phyloP scores from a whole-genome alignment of 2,113 vertebrate genomes.

The Martes martes region DNA sequence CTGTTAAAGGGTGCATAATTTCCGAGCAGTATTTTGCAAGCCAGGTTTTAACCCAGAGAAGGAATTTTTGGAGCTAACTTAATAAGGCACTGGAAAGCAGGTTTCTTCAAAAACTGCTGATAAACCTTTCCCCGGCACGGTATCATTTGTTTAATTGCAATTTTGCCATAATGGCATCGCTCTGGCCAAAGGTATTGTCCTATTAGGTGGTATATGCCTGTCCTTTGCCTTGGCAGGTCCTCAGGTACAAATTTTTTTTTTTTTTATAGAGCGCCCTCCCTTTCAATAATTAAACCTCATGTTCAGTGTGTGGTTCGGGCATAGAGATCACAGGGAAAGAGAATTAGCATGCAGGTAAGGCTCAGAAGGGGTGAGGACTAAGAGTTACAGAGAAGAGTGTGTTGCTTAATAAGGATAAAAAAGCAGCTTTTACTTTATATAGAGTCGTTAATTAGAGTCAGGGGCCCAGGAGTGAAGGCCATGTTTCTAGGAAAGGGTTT shows the following conservation, averaged over 20 bases:
- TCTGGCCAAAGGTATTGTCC: conserved; percentile 57
- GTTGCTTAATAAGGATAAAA: not conserved
- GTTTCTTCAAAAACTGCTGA: conserved; percentile 68
- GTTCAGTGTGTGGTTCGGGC: not conserved
- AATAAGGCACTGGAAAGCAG: conserved; percentile 70
- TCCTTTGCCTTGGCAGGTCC: conserved; percentile 6
- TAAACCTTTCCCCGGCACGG: not conserved
- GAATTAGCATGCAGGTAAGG: not conserved
- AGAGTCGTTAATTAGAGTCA: not conserved
- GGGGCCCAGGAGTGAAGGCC: not conserved
- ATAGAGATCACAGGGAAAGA: not conserved
- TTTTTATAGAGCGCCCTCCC: not conserved
- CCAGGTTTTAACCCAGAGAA: conserved; percentile 47
- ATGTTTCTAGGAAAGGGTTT: not conserved
- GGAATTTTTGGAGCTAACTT: conserved; percentile 54
- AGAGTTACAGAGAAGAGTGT: not conserved
- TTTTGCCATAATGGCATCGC: conserved; percentile 65
- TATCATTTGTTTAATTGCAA: conserved; percentile 65
- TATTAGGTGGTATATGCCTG: conserved; percentile 36
- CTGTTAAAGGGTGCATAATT: not conserved
- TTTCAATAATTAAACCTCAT: conserved; percentile 22
- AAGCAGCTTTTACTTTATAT: not conserved
- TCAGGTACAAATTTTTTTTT: conserved; percentile 9
- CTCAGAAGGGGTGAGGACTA: not conserved
- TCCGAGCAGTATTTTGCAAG: conserved; percentile 45